These are phyloP conservation scores for Cyrtorhinus lividipennis DNA, from an alignment of 1,140 invertebrate genomes.

Conservation along the genomic window DNA sequence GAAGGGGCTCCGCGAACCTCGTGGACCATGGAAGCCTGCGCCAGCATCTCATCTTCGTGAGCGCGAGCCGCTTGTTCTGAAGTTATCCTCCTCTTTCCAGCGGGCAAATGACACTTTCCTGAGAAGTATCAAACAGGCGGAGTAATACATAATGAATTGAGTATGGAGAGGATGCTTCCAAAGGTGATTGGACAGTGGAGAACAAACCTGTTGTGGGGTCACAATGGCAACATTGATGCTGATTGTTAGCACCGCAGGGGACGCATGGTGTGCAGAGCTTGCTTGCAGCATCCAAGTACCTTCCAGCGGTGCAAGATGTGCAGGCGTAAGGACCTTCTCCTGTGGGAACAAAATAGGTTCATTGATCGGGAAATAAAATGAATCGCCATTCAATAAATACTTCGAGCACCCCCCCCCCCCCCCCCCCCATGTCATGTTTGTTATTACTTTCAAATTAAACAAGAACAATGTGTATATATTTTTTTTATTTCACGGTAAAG, in stretches of 20 bases:
- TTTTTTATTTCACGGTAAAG: no score
- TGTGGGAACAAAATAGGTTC: constrained; percentile 23
- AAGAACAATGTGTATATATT: no score
- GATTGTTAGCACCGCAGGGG: constrained; percentile 43
- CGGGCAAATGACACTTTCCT: constrained; percentile 38
- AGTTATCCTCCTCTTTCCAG: constrained; percentile 51
- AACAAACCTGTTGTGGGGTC: constrained; percentile 52
- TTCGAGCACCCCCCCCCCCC: no score
- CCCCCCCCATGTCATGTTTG: no score
- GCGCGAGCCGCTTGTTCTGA: constrained; percentile 28
- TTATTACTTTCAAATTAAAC: no score
- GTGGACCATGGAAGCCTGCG: constrained; percentile 29
- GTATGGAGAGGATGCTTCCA: no score
- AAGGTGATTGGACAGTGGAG: no score
- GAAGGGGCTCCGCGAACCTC: constrained; percentile 34
- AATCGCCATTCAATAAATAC: no score
- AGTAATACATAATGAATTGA: no score
- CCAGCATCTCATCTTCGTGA: constrained; percentile 30
- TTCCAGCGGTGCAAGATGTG: constrained; percentile 48
- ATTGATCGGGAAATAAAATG: background rate
- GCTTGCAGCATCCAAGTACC: constrained; percentile 18
- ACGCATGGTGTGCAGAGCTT: constrained; percentile 36
- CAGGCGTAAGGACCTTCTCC: constrained; percentile 55
- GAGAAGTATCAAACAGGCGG: background rate
- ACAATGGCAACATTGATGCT: constrained; percentile 45